A percentile compares a stretch with the other conserved stretches of the same genome.
Evolutionary conservation across 2,888 invertebrate species (phyloP).

Genomic region (Idaea straminata): DNA sequence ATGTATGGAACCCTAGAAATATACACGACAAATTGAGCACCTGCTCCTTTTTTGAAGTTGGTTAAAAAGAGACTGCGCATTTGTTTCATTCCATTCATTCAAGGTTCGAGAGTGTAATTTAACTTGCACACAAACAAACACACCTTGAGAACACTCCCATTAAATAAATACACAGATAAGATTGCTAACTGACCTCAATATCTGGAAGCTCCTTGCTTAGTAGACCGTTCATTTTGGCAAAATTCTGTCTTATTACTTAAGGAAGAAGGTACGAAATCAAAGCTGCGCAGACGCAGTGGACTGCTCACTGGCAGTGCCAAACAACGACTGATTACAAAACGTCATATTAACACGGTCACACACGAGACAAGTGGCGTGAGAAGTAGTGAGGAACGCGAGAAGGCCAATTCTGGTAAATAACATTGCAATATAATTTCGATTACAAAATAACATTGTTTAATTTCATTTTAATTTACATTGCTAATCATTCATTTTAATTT

Average conservation of each 20-base stretch:
- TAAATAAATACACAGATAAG: neutral
- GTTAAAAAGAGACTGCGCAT: neutral
- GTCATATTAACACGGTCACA: neutral
- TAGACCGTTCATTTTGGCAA: conserved; percentile 66
- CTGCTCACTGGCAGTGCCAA: conserved; percentile 77
- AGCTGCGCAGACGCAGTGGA: conserved; percentile 51
- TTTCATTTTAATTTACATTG: too few relatives aligned
- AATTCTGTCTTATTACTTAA: conserved; percentile 23
- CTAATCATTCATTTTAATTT: too few relatives aligned
- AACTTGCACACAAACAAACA: neutral
- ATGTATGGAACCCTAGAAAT: too few relatives aligned
- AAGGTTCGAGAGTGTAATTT: neutral
- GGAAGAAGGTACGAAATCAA: conserved; percentile 2
- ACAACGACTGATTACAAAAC: conserved; percentile 49
- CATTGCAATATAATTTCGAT: too few relatives aligned
- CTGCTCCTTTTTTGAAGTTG: too few relatives aligned
- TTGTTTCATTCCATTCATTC: neutral
- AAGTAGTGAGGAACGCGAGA: conserved; percentile 2
- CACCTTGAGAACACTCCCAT: neutral
- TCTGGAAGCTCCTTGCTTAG: conserved; percentile 88
- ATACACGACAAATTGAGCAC: too few relatives aligned
- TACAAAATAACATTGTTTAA: too few relatives aligned
- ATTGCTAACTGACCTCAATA: conserved; percentile 85
- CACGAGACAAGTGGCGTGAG: neutral
- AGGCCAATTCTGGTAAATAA: neutral